Conservation (phyloP, 2,888 invertebrate species). For the Drosophila subsilvestris region DNA sequence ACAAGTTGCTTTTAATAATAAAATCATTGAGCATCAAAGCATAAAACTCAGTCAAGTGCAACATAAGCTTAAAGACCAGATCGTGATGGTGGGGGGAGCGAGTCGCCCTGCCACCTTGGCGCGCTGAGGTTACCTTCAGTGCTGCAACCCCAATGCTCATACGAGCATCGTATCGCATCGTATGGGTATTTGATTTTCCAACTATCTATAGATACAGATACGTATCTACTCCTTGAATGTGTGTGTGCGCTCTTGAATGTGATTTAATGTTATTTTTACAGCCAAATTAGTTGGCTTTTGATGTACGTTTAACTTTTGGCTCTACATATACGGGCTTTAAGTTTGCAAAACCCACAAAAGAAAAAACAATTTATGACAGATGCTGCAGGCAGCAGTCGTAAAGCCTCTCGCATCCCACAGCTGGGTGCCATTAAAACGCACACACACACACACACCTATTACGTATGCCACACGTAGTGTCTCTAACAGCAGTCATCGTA, state of each 20-base stretch:
- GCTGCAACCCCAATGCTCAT: conserved; percentile 13
- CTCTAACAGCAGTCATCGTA: neutral
- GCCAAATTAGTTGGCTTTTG: conserved; percentile 79
- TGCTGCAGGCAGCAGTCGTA: conserved; percentile 41
- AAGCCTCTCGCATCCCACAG: conserved; percentile 41
- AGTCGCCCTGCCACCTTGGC: conserved; percentile 19
- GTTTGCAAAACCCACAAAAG: conserved; percentile 39
- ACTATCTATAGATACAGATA: conserved; percentile 27
- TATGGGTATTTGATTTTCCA: conserved; percentile 56
- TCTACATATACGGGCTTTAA: conserved; percentile 13
- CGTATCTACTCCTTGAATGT: neutral
- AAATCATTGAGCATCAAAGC: conserved; percentile 84
- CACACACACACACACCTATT: too few relatives aligned
- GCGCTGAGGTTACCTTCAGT: conserved; percentile 12
- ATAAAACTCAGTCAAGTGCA: conserved; percentile 84
- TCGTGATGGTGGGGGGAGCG: conserved; percentile 50
- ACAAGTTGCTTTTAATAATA: conserved; percentile 82
- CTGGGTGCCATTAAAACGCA: neutral
- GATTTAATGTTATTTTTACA: conserved; percentile 80
- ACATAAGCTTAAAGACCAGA: conserved; percentile 79
- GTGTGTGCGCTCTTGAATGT: conserved; percentile 56
- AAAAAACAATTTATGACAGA: conserved; percentile 32
- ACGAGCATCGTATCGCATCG: neutral
- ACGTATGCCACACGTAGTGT: neutral
- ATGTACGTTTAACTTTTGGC: conserved; percentile 65